phyloP scores from a whole-genome alignment of 2,888 invertebrate species.

The Gandaritis pyraliata region DNA sequence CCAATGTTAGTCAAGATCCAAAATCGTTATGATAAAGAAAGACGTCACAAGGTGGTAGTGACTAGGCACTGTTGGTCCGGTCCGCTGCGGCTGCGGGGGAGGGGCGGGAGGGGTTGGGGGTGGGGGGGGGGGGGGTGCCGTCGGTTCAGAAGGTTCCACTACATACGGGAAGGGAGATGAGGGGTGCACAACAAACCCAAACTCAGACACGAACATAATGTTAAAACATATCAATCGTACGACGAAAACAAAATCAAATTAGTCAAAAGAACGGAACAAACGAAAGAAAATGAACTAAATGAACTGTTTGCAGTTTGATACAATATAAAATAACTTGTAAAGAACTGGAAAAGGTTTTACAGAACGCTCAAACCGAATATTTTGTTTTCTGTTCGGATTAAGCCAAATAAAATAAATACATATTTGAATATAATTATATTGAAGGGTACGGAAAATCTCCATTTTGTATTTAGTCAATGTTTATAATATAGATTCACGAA shows the following conservation, averaged over 20 bases:
- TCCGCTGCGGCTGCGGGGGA: constrained; percentile 32
- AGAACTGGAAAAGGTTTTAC: not conserved
- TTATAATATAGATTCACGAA: too few species aligned
- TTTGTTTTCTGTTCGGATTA: not conserved
- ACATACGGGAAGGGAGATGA: constrained; percentile 52
- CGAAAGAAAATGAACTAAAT: constrained; percentile 42
- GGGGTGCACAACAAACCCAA: constrained; percentile 71
- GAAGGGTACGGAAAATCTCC: too few species aligned
- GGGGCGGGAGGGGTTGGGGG: too few species aligned
- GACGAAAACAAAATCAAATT: constrained; percentile 54
- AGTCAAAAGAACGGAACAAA: constrained; percentile 51
- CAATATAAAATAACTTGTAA: not conserved
- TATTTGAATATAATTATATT: too few species aligned
- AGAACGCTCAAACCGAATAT: not conserved
- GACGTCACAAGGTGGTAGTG: constrained; percentile 32
- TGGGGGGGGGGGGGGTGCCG: too few species aligned
- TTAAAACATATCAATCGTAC: constrained; percentile 59
- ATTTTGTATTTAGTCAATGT: too few species aligned
- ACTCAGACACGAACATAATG: constrained; percentile 59
- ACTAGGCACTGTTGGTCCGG: constrained; percentile 23
- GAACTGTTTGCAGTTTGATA: constrained; percentile 54
- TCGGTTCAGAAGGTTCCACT: constrained; percentile 32
- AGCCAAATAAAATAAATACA: not conserved
- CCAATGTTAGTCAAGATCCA: constrained; percentile 32
- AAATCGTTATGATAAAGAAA: constrained; percentile 28